These are phyloP conservation scores for Ovibos moschatus DNA, from an alignment of 2,113 vertebrate species.

Conservation along the genomic window DNA sequence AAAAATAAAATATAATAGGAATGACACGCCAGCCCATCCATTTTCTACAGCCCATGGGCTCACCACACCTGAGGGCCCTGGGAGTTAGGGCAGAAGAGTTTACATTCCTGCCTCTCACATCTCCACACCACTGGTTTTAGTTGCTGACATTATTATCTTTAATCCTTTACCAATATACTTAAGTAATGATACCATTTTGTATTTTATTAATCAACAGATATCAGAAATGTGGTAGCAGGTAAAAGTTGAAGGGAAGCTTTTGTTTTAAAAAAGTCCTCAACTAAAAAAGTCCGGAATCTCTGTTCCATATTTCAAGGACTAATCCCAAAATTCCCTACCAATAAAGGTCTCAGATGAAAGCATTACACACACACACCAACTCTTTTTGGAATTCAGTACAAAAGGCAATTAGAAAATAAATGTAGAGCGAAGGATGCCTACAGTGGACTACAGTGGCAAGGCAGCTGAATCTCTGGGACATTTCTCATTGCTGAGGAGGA, in stretches of 20 bases:
- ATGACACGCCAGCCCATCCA: not conserved
- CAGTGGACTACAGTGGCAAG: not conserved
- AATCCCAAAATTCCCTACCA: not conserved
- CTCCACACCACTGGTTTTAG: not conserved
- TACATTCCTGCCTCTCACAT: not conserved
- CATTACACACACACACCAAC: not conserved
- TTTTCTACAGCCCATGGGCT: not conserved
- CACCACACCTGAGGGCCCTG: not conserved
- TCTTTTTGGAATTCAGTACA: not conserved
- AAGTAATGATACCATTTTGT: not conserved
- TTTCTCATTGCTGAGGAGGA: not conserved
- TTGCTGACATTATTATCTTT: not conserved
- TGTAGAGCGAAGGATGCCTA: not conserved
- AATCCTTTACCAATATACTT: not conserved
- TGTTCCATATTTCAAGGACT: not conserved
- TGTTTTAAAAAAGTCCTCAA: not conserved
- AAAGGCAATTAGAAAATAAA: not conserved
- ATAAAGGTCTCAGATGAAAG: not conserved
- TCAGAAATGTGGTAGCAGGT: not conserved
- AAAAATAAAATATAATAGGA: slow-evolving; percentile 30
- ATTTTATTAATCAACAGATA: slow-evolving; percentile 25
- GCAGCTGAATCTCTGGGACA: not conserved
- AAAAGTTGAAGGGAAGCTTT: not conserved
- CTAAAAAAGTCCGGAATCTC: not conserved
- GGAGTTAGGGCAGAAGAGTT: not conserved